Conservation (phyloP, 1,140 invertebrate species). For the Brachystomella parvula region DNA sequence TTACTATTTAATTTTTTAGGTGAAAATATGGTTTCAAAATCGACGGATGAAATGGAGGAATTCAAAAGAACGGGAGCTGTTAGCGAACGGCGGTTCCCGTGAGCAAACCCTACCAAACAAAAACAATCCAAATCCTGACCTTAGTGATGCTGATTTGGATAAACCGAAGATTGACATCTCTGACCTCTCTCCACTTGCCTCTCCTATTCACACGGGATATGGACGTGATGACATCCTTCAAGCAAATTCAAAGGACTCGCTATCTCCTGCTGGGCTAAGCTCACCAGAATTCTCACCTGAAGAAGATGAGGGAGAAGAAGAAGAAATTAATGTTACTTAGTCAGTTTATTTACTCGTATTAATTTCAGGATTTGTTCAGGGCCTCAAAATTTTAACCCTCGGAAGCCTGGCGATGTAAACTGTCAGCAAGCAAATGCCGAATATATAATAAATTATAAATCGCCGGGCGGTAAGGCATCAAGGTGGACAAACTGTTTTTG, state of each 20-base stretch:
- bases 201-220: constrained; percentile 37
- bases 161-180: constrained; percentile 55
- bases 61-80: constrained; percentile 87
- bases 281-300: background rate
- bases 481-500: too few species aligned
- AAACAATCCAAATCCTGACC: constrained; percentile 91
- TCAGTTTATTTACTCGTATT: background rate
- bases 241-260: constrained; percentile 1
- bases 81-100: constrained; percentile 82
- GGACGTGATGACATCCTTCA: constrained; percentile 6
- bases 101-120: constrained; percentile 94
- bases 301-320: constrained; percentile 13
- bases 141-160: constrained; percentile 79
- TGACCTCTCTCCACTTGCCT: constrained; percentile 44
- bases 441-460: too few species aligned
- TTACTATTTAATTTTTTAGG: too few species aligned
- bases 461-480: too few species aligned
- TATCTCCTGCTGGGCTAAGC: background rate
- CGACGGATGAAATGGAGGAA: constrained; percentile 95
- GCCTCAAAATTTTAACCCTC: too few species aligned
- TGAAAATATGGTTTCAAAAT: constrained; percentile 96
- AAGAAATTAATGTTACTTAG: constrained; percentile 37
- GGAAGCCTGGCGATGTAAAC: too few species aligned
- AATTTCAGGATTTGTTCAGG: too few species aligned
- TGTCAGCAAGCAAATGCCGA: too few species aligned